These are phyloP conservation scores for Cerastis leucographa DNA, from an alignment of 2,888 invertebrate genomes.

Conservation along the genomic window DNA sequence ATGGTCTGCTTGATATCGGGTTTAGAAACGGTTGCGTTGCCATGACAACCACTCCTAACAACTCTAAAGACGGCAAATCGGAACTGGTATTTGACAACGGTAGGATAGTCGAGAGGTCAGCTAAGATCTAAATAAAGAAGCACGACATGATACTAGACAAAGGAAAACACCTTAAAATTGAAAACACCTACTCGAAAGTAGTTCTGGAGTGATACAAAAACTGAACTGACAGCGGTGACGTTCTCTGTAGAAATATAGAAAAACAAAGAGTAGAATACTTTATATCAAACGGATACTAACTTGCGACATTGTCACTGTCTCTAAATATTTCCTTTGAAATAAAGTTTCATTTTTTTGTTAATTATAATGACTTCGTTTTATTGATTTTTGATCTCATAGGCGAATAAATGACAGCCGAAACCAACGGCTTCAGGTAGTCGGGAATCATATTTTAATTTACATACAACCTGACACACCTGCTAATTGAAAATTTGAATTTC, in stretches of 20 bases:
- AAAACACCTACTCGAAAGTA: conserved; percentile 7
- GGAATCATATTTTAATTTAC: not conserved
- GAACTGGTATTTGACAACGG: conserved; percentile 60
- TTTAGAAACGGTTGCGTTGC: conserved; percentile 2
- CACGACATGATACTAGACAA: not conserved
- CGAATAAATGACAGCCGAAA: not conserved
- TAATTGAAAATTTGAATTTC: no score
- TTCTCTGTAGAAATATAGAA: no score
- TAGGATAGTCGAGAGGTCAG: conserved; percentile 59
- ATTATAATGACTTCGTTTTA: not conserved
- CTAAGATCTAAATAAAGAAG: conserved; percentile 29
- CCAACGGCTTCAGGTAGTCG: not conserved
- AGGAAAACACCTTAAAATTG: no score
- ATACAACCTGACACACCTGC: no score
- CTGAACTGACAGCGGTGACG: not conserved
- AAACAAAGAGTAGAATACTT: no score
- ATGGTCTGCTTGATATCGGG: conserved; percentile 24
- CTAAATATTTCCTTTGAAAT: not conserved
- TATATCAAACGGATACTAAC: not conserved
- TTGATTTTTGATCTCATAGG: not conserved
- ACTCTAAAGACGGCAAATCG: conserved; percentile 6
- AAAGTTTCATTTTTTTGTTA: not conserved
- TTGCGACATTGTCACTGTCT: not conserved
- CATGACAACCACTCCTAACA: not conserved
- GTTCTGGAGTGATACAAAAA: not conserved